Conservation (phyloP, 2,797 vertebrate genomes). For the Malacoraja senta region DNA sequence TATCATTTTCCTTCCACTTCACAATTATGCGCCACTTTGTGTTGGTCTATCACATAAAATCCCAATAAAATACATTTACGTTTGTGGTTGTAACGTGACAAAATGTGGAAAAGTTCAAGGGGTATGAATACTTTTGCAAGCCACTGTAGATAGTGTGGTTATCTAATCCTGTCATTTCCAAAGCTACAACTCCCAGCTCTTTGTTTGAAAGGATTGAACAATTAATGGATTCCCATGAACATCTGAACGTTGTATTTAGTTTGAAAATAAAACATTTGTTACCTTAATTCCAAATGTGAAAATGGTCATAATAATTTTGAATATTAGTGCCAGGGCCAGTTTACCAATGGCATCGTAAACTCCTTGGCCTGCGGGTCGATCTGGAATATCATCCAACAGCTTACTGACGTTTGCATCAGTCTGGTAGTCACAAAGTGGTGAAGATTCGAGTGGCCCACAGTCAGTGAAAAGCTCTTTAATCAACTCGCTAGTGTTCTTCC, state of each 20-base stretch:
- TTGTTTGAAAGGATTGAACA: neutral
- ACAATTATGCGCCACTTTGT: too few species aligned
- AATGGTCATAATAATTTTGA: slow-evolving; percentile 98
- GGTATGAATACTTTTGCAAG: too few species aligned
- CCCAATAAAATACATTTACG: too few species aligned
- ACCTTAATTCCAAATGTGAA: slow-evolving; percentile 99
- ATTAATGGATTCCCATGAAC: neutral
- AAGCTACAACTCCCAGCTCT: neutral
- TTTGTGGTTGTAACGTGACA: too few species aligned
- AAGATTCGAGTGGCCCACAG: slow-evolving; percentile 89
- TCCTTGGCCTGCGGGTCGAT: slow-evolving; percentile 76
- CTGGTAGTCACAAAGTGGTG: slow-evolving; percentile 92
- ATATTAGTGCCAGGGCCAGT: slow-evolving; percentile 88
- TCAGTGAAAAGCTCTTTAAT: slow-evolving; percentile 97
- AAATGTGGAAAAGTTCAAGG: too few species aligned
- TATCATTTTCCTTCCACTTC: too few species aligned
- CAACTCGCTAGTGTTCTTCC: slow-evolving; percentile 95
- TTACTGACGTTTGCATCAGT: slow-evolving; percentile 89
- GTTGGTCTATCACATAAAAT: too few species aligned
- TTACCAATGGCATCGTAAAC: slow-evolving; percentile 98
- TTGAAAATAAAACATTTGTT: slow-evolving; percentile 32
- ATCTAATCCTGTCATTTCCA: neutral
- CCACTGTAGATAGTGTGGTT: neutral
- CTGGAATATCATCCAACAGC: slow-evolving; percentile 77
- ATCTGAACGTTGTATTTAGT: neutral